Evolutionary conservation across 2,797 vertebrate genomes (phyloP).

Genomic region (Liasis olivaceus): DNA sequence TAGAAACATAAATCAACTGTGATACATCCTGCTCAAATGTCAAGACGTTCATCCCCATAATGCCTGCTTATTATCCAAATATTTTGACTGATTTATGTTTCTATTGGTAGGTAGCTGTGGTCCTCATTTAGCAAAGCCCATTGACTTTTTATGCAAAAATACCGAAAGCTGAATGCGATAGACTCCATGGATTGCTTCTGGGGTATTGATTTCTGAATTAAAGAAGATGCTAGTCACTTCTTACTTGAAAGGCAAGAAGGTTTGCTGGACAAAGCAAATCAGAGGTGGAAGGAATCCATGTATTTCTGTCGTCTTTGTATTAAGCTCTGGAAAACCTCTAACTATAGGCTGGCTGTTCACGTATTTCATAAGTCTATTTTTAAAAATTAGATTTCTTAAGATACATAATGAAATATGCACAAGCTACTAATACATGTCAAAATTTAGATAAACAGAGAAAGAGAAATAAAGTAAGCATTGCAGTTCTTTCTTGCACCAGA

Average conservation of each 20-base stretch:
- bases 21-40: constrained; percentile 49
- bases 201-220: background rate
- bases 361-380: background rate
- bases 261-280: background rate
- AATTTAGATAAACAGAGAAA: too few species aligned
- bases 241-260: background rate
- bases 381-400: background rate
- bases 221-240: background rate
- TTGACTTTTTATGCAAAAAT: constrained; percentile 64
- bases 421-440: background rate
- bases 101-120: constrained; percentile 48
- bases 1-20: constrained; percentile 68
- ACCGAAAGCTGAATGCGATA: constrained; percentile 59
- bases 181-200: constrained; percentile 35
- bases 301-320: background rate
- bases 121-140: constrained; percentile 38
- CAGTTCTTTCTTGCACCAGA: too few species aligned
- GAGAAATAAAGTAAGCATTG: too few species aligned
- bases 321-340: background rate
- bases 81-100: constrained; percentile 57
- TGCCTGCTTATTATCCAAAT: constrained; percentile 49
- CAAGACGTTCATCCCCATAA: constrained; percentile 32
- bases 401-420: background rate
- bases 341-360: background rate
- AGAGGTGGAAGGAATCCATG: background rate